Base-by-base conservation (phyloP, 2,888 invertebrate genomes). In the Stenoptilia bipunctidactyla region DNA sequence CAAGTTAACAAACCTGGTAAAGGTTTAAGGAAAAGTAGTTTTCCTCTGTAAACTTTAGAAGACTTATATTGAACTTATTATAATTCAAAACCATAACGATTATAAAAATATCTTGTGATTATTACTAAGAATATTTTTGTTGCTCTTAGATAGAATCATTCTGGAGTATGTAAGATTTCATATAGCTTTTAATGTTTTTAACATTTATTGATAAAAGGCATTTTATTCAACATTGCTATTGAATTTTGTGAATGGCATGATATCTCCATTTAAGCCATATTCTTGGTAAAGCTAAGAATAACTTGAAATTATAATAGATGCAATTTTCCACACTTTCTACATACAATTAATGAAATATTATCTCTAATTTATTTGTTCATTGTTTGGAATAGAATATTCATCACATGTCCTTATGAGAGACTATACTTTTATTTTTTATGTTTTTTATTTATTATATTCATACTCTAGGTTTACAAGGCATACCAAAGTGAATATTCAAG, bases 361-460 rank as follows among this genome's bases (percentile, higher is more conserved):
- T 39, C 36, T 14, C 34, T 56, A 57, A 52, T 58, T 54, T 53
- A 61, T 74, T 76, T 77, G 75, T 74, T 77, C 75, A 66, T 63
- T 61, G 62, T 72, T 70, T 72, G 73, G 74, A 73, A 74, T 73
- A 61, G 68, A 62, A 60, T 64, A 64, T 71, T 74, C 72, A 72
- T 60, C 61, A 37, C 40, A 56, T 63, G 61, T 51, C 52, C 34
- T 34, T 34, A 42, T 33, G 53, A 66, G 62, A 65, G 58, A 61
- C 61, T 63, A 64, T 59, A 63, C 63, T 61, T 61, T 55, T 50
- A 37, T 44, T 13, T 35, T 15, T 6, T 25, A 25, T 25, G 10
- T 30, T 8, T 54, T 53, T 50, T 58, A 54, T 44, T 58, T 49
- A 58, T n/a, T n/a, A 20, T 20, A 5, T 20, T 20, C 20, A 20